Evolutionary conservation across 1,140 invertebrate species (phyloP).

Genomic region (Zaprionus kolodkinae): DNA sequence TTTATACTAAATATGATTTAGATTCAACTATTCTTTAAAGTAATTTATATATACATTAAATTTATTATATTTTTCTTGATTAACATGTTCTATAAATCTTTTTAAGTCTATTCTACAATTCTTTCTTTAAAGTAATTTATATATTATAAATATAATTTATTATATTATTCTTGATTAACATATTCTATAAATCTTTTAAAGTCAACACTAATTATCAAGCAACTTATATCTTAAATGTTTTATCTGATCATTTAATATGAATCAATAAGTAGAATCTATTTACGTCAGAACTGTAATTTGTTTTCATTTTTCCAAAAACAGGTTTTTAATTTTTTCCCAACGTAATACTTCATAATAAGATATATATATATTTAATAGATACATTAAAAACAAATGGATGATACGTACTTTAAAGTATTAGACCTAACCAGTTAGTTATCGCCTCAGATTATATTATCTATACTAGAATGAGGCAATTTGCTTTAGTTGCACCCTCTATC

Average conservation of each 20-base stretch:
- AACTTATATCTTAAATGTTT: not conserved
- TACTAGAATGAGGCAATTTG: not conserved
- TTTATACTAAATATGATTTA: too few species aligned
- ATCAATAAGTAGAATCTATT: not conserved
- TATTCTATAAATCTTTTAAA: not conserved
- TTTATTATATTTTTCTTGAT: too few species aligned
- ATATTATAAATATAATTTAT: too few species aligned
- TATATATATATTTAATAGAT: not conserved
- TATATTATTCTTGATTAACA: too few species aligned
- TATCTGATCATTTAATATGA: not conserved
- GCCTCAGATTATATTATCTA: not conserved
- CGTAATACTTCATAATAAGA: not conserved
- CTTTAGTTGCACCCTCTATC: not conserved
- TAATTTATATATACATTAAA: too few species aligned
- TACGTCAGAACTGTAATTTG: not conserved
- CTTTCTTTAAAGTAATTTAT: too few species aligned
- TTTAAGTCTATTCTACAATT: too few species aligned
- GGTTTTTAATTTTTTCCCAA: not conserved
- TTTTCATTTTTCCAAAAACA: not conserved
- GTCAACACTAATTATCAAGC: not conserved
- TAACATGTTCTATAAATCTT: too few species aligned
- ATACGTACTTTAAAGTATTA: not conserved
- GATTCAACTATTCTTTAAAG: too few species aligned
- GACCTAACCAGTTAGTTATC: not conserved
- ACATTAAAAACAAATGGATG: not conserved